These are phyloP conservation scores for Gallinago undulata DNA, from an alignment of 2,113 vertebrate species.

Conservation along the genomic window DNA sequence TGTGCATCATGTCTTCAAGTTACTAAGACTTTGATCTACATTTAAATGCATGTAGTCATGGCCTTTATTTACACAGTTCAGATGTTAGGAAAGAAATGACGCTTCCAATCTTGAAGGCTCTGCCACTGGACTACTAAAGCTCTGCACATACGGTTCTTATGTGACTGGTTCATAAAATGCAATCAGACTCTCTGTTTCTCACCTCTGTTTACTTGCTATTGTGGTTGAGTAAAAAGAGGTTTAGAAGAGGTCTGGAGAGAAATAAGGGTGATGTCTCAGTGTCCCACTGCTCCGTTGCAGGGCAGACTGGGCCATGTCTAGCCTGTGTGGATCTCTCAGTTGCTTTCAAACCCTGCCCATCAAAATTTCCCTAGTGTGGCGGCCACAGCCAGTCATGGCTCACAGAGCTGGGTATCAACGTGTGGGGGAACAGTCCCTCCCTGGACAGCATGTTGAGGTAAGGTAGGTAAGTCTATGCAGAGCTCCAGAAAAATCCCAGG, in stretches of 20 bases:
- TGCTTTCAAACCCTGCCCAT: background rate
- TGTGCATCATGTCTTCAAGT: background rate
- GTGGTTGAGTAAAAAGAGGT: background rate
- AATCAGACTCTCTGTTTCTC: background rate
- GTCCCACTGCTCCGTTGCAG: background rate
- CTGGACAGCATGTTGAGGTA: fast-evolving
- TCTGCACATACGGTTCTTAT: background rate
- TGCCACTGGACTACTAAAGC: background rate
- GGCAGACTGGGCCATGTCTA: background rate
- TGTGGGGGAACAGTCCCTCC: fast-evolving
- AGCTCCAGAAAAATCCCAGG: background rate
- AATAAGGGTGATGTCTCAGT: background rate
- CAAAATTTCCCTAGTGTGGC: background rate
- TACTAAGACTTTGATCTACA: background rate
- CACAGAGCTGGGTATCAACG: background rate
- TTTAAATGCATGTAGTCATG: background rate
- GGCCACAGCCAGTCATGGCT: background rate
- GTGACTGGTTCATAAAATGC: background rate
- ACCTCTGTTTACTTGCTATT: background rate
- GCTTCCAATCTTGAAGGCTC: background rate
- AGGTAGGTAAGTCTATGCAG: background rate
- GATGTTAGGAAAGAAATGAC: background rate
- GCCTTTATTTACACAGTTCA: background rate
- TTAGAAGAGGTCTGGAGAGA: background rate
- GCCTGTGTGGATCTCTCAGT: background rate